phyloP scores from a whole-genome alignment of 2,113 vertebrate species.

The Pelecanoides urinatrix region DNA sequence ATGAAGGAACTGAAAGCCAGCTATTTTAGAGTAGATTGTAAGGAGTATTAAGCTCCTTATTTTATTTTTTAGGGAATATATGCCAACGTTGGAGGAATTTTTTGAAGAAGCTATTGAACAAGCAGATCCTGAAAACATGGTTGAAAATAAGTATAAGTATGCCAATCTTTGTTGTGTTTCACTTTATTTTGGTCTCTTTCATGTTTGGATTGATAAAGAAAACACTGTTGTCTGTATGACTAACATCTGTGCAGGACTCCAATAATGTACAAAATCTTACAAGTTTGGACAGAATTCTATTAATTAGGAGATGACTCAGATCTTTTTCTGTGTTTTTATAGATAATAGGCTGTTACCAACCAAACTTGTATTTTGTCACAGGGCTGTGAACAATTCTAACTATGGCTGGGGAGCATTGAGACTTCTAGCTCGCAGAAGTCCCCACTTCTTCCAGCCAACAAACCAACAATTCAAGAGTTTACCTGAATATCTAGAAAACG shows the following conservation, averaged over 20 bases:
- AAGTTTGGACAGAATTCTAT: neutral
- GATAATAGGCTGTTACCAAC: neutral
- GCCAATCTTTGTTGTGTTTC: slow-evolving; percentile 26
- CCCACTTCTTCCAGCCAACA: slow-evolving; percentile 98
- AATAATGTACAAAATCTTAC: neutral
- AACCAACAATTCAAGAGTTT: slow-evolving; percentile 98
- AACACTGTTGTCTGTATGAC: neutral
- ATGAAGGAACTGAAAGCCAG: neutral
- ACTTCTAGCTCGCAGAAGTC: slow-evolving; percentile 92
- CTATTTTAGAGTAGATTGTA: neutral
- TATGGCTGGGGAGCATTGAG: slow-evolving; percentile 96
- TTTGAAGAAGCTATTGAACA: slow-evolving; percentile 98
- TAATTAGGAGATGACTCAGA: neutral
- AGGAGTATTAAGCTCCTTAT: neutral
- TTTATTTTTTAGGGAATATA: slow-evolving; percentile 86
- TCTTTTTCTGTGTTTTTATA: neutral
- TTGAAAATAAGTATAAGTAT: slow-evolving; percentile 97
- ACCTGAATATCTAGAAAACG: slow-evolving; percentile 96
- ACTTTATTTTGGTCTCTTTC: neutral
- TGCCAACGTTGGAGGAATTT: slow-evolving; percentile 96
- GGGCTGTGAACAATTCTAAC: slow-evolving; percentile 95
- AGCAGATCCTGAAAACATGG: slow-evolving; percentile 96
- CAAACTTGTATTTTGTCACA: slow-evolving; percentile 37
- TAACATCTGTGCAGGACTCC: neutral
- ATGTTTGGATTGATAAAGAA: neutral